A percentile compares a stretch with the other conserved stretches of the same genome.
These are phyloP conservation scores for Galbula dea DNA, from an alignment of 2,113 vertebrate species.

Conservation along the genomic window DNA sequence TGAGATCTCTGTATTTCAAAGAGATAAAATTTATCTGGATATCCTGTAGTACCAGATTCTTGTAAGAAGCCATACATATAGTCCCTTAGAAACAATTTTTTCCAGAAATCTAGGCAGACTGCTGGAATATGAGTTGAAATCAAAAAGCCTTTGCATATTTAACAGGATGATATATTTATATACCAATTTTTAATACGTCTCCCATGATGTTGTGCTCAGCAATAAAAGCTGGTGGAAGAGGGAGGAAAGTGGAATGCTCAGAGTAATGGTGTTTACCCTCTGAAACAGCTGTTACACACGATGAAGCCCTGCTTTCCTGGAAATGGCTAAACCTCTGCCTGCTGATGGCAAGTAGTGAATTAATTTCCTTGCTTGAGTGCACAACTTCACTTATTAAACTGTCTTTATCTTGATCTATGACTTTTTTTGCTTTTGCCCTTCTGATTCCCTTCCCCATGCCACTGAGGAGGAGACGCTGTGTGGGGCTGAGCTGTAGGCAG, in stretches of 20 bases:
- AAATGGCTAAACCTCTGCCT: neutral
- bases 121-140: neutral
- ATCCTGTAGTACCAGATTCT: neutral
- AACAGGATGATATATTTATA: neutral
- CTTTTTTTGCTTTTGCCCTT: neutral
- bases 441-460: neutral
- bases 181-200: neutral
- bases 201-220: too few species aligned
- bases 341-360: neutral
- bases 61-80: neutral
- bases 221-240: neutral
- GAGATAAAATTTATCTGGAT: neutral
- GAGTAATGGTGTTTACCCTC: neutral
- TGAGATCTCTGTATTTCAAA: neutral
- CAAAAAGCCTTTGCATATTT: neutral
- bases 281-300: fast-evolving
- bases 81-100: neutral
- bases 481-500: neutral
- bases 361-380: neutral
- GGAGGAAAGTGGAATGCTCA: neutral
- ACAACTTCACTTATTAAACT: neutral
- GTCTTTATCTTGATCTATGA: neutral
- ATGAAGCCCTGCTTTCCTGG: neutral
- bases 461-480: neutral
- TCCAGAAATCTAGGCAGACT: neutral